Evolutionary conservation across 2,888 invertebrate species (phyloP).

Genomic region (Drosophila mayaguana): DNA sequence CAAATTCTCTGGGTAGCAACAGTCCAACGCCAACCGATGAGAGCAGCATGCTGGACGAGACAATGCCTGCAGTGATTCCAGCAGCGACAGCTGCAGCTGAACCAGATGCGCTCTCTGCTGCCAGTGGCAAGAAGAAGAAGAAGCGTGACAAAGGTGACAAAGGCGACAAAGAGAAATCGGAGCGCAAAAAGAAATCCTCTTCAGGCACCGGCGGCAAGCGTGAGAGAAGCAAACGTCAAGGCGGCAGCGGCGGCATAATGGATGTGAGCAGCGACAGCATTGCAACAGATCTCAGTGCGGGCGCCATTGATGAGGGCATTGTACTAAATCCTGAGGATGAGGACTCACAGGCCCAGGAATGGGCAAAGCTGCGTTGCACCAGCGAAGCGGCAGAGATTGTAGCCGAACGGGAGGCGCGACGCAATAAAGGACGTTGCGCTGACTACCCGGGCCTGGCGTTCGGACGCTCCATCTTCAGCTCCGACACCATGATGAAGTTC

Average conservation of each 20-base stretch:
- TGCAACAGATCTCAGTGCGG: slow-evolving; percentile 66
- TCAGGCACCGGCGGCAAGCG: slow-evolving; percentile 42
- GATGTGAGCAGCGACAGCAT: slow-evolving; percentile 72
- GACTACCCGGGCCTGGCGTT: slow-evolving; percentile 97
- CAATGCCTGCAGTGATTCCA: slow-evolving; percentile 48
- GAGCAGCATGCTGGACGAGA: slow-evolving; percentile 82
- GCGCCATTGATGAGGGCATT: slow-evolving; percentile 86
- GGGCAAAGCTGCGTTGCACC: slow-evolving; percentile 93
- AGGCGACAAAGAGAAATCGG: slow-evolving; percentile 73
- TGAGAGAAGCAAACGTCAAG: slow-evolving; percentile 73
- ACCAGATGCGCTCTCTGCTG: slow-evolving; percentile 14
- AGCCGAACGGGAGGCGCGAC: slow-evolving; percentile 92
- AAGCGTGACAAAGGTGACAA: slow-evolving; percentile 74
- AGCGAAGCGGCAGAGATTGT: slow-evolving; percentile 95
- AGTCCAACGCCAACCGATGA: slow-evolving; percentile 85
- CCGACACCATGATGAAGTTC: slow-evolving; percentile 99
- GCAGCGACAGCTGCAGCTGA: slow-evolving; percentile 6
- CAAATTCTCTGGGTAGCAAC: slow-evolving; percentile 82
- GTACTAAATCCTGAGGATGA: slow-evolving; percentile 87
- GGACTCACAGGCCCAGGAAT: slow-evolving; percentile 92
- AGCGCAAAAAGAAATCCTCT: slow-evolving; percentile 72
- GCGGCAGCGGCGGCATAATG: slow-evolving; percentile 42
- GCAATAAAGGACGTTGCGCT: slow-evolving; percentile 91
- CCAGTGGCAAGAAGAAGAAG: slow-evolving; percentile 61
- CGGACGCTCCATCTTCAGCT: slow-evolving; percentile 96